Base-by-base conservation (phyloP, 2,113 vertebrate species). In the Daubentonia madagascariensis region DNA sequence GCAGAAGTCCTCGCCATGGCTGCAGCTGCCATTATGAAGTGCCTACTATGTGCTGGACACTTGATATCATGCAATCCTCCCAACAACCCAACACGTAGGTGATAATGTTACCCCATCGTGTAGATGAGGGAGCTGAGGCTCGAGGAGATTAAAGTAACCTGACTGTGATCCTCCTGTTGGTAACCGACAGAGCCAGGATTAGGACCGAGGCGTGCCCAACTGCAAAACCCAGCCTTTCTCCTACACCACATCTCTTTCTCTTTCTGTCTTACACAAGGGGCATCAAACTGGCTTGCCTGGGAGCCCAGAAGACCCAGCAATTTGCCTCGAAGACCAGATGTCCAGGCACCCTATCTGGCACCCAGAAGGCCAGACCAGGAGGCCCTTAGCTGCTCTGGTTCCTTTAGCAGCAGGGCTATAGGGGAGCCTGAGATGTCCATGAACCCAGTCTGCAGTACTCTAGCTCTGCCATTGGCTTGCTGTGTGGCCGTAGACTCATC, bases 401-500 rank as follows among this genome's bases (percentile, higher is more conserved):
- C n/a, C 61, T 45, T 61, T 61, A 65, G 57, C 1, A 2, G 23
- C 78, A 40, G 43, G 40, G 17, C 25, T 35, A 0, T 1, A 3
- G 48, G 68, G 70, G 32, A 48, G 22, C 9, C 0, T 6, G 4
- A 30, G n/a, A 5, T 3, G 5, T 1, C 54, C 22, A 0, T 11
- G 57, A 35, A 83, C 12, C 50, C 2, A 17, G 32, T 16, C 14
- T 65, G 37, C 59, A 22, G 50, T 12, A 52, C 17, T 68, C 76
- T 43, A 18, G 48, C 25, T 61, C 91, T 73, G 48, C 67, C 59
- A 6, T 0, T 32, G 59, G 45, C 67, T 65, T 70, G 61, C 61
- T 72, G 40, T 43, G 67, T 59, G 23, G 28, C 43, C 1, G 0
- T 22, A 40, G 61, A 32, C n/a, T 11, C 17, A 2, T 28, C 10